Conservation (phyloP, 2,797 vertebrate species). For the Alauda arvensis region DNA sequence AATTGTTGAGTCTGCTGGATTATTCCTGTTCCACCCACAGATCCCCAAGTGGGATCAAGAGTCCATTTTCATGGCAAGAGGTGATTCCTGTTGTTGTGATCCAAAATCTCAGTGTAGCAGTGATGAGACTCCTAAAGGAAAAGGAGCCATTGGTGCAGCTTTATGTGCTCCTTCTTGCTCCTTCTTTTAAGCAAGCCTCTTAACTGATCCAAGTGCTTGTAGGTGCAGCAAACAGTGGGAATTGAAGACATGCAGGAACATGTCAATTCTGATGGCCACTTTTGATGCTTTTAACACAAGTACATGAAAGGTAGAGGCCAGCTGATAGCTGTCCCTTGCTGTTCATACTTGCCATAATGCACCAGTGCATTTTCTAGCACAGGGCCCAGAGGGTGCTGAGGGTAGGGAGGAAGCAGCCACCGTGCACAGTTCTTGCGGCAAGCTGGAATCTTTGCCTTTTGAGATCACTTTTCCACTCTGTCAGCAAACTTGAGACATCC, state of each 20-base stretch:
- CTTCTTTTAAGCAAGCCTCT: neutral
- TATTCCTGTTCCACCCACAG: neutral
- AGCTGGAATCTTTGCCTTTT: neutral
- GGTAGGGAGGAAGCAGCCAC: neutral
- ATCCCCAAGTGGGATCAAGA: neutral
- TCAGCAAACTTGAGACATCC: neutral
- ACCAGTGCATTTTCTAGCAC: neutral
- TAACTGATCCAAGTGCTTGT: neutral
- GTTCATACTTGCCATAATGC: neutral
- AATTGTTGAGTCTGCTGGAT: neutral
- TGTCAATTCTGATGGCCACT: neutral
- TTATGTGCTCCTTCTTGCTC: neutral
- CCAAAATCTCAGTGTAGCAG: neutral
- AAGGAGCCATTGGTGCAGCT: neutral
- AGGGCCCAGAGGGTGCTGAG: fast-evolving
- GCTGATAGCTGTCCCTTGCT: neutral
- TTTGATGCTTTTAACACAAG: neutral
- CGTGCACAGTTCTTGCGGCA: fast-evolving
- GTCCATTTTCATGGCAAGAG: neutral
- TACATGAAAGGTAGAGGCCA: neutral
- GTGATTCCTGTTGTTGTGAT: neutral
- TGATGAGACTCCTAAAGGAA: neutral
- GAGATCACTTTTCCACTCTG: neutral
- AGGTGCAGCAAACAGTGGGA: neutral
- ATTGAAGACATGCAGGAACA: neutral